A percentile compares a stretch with the other conserved stretches of the same genome.
These are phyloP conservation scores for Silurus asotus DNA, from an alignment of 2,113 vertebrate species.

Conservation along the genomic window DNA sequence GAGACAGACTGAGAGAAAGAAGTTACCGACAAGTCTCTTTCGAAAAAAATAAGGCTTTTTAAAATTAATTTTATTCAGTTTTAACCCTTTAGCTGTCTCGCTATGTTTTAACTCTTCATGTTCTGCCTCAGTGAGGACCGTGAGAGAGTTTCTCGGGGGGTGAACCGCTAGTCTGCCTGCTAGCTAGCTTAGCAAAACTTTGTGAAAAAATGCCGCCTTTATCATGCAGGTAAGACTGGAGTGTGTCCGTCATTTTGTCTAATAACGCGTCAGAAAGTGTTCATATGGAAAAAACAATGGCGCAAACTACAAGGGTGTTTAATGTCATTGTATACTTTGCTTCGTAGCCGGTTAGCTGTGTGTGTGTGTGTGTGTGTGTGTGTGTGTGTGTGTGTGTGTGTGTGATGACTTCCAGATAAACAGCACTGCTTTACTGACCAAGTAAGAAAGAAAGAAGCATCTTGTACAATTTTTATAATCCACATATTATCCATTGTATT, in stretches of 20 bases:
- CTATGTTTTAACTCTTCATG: constrained; percentile 13
- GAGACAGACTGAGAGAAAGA: background rate
- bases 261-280: background rate
- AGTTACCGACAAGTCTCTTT: background rate
- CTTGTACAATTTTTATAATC: background rate
- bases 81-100: background rate
- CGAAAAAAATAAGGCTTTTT: background rate
- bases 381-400: constrained; percentile 13
- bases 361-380: background rate
- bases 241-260: background rate
- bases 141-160: constrained; percentile 20
- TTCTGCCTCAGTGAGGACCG: background rate
- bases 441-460: background rate
- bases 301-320: background rate
- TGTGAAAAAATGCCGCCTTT: constrained; percentile 67
- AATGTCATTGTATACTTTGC: background rate
- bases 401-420: background rate
- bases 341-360: constrained; percentile 8
- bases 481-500: no score
- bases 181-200: constrained; percentile 38
- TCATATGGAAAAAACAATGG: background rate
- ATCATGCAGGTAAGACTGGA: constrained; percentile 67
- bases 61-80: background rate
- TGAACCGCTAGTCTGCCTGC: constrained; percentile 16
- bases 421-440: background rate